These are phyloP conservation scores for Heteropelma amictum DNA, from an alignment of 2,888 invertebrate genomes.

Conservation along the genomic window DNA sequence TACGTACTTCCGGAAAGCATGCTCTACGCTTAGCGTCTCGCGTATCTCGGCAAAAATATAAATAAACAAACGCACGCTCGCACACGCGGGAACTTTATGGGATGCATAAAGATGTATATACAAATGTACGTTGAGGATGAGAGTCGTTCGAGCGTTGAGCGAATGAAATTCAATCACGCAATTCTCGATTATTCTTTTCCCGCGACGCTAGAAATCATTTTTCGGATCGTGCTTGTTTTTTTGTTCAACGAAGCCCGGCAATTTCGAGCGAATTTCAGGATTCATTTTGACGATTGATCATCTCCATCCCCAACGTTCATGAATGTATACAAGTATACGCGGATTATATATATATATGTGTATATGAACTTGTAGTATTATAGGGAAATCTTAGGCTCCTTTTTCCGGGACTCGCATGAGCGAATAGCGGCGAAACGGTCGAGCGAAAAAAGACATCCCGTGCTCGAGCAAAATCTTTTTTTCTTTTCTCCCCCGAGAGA, in stretches of 20 bases:
- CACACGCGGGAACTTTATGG: background rate
- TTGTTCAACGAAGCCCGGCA: no score
- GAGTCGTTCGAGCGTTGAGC: background rate
- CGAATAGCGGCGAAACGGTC: slow-evolving; percentile 2
- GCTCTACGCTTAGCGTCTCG: slow-evolving; percentile 60
- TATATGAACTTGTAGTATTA: slow-evolving; percentile 42
- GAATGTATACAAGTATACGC: slow-evolving; percentile 2
- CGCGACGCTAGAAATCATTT: no score
- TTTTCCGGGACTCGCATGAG: background rate
- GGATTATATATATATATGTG: slow-evolving; percentile 8
- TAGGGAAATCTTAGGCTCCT: background rate
- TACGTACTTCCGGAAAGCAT: slow-evolving; percentile 83
- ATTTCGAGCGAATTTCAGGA: no score
- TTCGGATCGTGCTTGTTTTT: no score
- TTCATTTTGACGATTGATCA: background rate
- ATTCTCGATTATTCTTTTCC: background rate
- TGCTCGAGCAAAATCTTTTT: background rate
- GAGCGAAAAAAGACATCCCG: slow-evolving; percentile 1
- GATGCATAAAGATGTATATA: slow-evolving; percentile 8
- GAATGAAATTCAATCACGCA: no score
- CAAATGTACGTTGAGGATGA: slow-evolving; percentile 8
- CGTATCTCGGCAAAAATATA: slow-evolving; percentile 19
- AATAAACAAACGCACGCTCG: background rate
- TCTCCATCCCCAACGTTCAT: background rate
- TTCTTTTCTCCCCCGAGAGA: background rate